phyloP scores from a whole-genome alignment of 2,888 invertebrate species.

The Philonicus albiceps region DNA sequence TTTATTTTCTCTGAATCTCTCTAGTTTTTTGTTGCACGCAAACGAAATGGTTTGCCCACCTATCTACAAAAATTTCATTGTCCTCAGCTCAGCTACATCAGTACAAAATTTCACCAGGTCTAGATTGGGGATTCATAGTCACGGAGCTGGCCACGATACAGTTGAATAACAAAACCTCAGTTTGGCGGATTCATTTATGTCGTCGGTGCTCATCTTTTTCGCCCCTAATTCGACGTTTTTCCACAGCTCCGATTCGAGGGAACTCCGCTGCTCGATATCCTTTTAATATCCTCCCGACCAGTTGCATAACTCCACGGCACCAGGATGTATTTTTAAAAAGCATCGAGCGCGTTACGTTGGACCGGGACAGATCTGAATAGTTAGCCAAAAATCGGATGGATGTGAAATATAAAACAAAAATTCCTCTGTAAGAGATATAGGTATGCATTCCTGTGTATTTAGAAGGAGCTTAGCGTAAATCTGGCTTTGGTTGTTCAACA shows the following conservation, averaged over 20 bases:
- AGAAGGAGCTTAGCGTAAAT: slow-evolving; percentile 25
- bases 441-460: neutral
- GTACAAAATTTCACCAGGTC: neutral
- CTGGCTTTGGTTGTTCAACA: slow-evolving; percentile 32
- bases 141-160: neutral
- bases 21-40: neutral
- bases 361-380: slow-evolving; percentile 23
- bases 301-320: slow-evolving; percentile 11
- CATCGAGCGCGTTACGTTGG: neutral
- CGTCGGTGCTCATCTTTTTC: slow-evolving; percentile 11
- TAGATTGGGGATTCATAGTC: neutral
- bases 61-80: neutral
- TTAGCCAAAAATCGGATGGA: slow-evolving; percentile 31
- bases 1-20: neutral
- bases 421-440: neutral
- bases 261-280: neutral
- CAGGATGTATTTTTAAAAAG: slow-evolving; percentile 32
- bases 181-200: slow-evolving; percentile 6
- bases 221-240: neutral
- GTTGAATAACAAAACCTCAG: slow-evolving; percentile 11
- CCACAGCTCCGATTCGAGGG: neutral
- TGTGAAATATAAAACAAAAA: slow-evolving; percentile 22
- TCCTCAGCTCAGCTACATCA: neutral
- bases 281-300: slow-evolving; percentile 17
- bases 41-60: neutral